Evolutionary conservation across 2,888 invertebrate species (phyloP).

Genomic region (Mythimna pallens): DNA sequence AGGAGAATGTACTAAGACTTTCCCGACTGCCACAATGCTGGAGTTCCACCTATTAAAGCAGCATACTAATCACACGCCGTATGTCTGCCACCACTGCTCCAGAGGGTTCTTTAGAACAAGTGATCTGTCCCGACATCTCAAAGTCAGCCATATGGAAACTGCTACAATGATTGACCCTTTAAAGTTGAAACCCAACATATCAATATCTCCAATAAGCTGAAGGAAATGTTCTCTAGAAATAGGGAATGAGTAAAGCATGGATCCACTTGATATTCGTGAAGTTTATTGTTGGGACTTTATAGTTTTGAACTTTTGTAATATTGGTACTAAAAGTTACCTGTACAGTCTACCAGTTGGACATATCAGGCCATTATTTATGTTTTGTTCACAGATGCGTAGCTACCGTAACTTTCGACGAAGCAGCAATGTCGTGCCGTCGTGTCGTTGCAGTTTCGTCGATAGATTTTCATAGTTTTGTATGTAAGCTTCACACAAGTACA

Average conservation of each 20-base stretch:
- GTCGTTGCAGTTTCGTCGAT: no score
- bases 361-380: background rate
- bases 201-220: slow-evolving; percentile 40
- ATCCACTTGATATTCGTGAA: slow-evolving; percentile 1
- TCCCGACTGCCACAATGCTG: slow-evolving; percentile 84
- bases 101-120: slow-evolving; percentile 84
- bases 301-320: background rate
- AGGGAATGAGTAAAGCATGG: slow-evolving; percentile 17
- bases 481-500: no score
- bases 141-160: slow-evolving; percentile 81
- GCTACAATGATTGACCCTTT: slow-evolving; percentile 33
- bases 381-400: no score
- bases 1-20: slow-evolving; percentile 82
- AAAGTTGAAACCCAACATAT: slow-evolving; percentile 29
- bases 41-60: slow-evolving; percentile 86
- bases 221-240: slow-evolving; percentile 3
- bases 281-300: background rate
- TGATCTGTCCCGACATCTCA: slow-evolving; percentile 84
- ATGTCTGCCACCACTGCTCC: slow-evolving; percentile 83
- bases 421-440: no score
- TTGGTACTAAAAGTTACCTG: background rate
- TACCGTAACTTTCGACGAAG: no score
- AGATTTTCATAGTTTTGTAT: no score
- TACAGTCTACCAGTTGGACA: no score
- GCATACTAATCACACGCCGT: slow-evolving; percentile 86